Evolutionary conservation across 2,888 invertebrate species (phyloP).

Genomic region (Alsophila aescularia): DNA sequence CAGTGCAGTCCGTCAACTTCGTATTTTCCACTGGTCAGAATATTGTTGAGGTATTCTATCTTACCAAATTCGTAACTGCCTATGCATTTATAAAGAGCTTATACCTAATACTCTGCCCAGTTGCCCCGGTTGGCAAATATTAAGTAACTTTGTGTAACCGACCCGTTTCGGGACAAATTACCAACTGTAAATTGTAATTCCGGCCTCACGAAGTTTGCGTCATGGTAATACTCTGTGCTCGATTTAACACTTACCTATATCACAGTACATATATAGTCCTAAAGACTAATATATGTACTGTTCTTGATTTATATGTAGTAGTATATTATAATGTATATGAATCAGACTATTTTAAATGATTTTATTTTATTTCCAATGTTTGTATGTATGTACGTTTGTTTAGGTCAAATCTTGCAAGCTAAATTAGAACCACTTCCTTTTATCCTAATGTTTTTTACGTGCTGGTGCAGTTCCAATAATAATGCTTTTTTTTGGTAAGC

Average conservation of each 20-base stretch:
- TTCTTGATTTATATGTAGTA: too few relatives aligned
- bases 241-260: slow-evolving; percentile 8
- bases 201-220: slow-evolving; percentile 33
- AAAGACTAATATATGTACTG: too few relatives aligned
- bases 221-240: slow-evolving; percentile 24
- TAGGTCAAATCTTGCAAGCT: too few relatives aligned
- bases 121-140: slow-evolving; percentile 32
- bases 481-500: too few relatives aligned
- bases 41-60: slow-evolving; percentile 13
- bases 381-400: too few relatives aligned
- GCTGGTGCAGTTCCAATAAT: too few relatives aligned
- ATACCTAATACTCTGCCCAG: slow-evolving; percentile 18
- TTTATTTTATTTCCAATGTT: too few relatives aligned
- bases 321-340: too few relatives aligned
- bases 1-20: too few relatives aligned
- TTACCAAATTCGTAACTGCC: slow-evolving; percentile 16
- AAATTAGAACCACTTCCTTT: too few relatives aligned
- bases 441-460: too few relatives aligned
- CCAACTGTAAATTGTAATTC: slow-evolving; percentile 38
- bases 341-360: too few relatives aligned
- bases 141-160: slow-evolving; percentile 37
- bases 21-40: slow-evolving; percentile 1
- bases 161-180: slow-evolving; percentile 40
- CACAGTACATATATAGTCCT: neutral
- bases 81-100: slow-evolving; percentile 30